phyloP scores from a whole-genome alignment of 2,113 vertebrate species.

The Triplophysa siluroides region DNA sequence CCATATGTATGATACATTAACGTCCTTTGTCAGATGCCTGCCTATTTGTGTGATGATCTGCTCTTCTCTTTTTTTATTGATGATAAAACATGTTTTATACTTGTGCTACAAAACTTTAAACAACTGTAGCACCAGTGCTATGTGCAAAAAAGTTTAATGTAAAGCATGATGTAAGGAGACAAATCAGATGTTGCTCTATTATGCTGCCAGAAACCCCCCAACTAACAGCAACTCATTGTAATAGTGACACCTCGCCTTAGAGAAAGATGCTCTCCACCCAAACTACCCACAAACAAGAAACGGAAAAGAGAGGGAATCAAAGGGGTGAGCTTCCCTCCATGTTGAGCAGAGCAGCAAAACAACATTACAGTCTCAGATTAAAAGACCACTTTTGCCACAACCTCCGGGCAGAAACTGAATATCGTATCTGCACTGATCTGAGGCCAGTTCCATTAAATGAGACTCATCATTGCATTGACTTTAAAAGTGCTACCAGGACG shows the following conservation, averaged over 20 bases:
- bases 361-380: slow-evolving; percentile 19
- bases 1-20: too few relatives aligned
- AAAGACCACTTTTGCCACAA: background rate
- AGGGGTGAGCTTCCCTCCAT: background rate
- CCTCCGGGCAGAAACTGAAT: background rate
- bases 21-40: too few relatives aligned
- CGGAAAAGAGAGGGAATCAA: slow-evolving; percentile 15
- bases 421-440: background rate
- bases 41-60: too few relatives aligned
- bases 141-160: too few relatives aligned
- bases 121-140: too few relatives aligned
- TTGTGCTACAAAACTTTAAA: too few relatives aligned
- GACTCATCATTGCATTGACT: background rate
- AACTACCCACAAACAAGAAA: slow-evolving; percentile 21
- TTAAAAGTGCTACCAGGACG: slow-evolving; percentile 12
- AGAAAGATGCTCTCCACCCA: slow-evolving; percentile 47
- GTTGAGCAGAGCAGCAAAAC: slow-evolving; percentile 9
- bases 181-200: slow-evolving; percentile 55
- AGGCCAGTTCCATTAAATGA: slow-evolving; percentile 1
- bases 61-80: too few relatives aligned
- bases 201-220: slow-evolving; percentile 52
- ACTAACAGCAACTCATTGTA: slow-evolving; percentile 48
- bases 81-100: too few relatives aligned
- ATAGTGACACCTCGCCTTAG: slow-evolving; percentile 52
- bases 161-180: slow-evolving; percentile 8